Percentiles rank a stretch among this genome's conserved stretches.
These are phyloP conservation scores for Zaprionus obscuricornis DNA, from an alignment of 2,888 invertebrate species.

Conservation along the genomic window DNA sequence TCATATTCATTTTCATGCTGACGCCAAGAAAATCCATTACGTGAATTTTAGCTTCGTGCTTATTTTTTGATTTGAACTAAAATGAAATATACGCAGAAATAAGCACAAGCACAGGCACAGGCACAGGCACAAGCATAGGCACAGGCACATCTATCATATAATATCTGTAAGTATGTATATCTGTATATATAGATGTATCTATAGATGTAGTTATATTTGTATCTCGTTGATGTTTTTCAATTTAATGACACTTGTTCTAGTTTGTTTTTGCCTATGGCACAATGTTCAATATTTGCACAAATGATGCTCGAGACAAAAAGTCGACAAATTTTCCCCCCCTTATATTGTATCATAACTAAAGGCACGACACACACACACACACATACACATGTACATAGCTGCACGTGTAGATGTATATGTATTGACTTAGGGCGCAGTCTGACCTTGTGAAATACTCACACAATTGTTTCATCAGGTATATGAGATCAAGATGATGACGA, in stretches of 20 bases:
- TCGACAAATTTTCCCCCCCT: slow-evolving; percentile 22
- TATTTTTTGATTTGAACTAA: slow-evolving; percentile 9
- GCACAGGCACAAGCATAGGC: neutral
- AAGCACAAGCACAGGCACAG: neutral
- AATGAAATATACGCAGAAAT: slow-evolving; percentile 6
- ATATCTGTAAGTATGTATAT: neutral
- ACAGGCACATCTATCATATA: no score
- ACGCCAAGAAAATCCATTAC: slow-evolving; percentile 58
- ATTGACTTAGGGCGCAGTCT: slow-evolving; percentile 42
- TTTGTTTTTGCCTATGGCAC: slow-evolving; percentile 25
- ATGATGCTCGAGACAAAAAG: slow-evolving; percentile 29
- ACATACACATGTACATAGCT: neutral
- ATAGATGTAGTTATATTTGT: no score
- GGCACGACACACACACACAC: no score
- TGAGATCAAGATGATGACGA: slow-evolving; percentile 15
- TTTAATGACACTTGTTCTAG: slow-evolving; percentile 63
- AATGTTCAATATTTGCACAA: slow-evolving; percentile 56
- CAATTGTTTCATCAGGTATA: slow-evolving; percentile 39
- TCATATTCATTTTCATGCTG: slow-evolving; percentile 48
- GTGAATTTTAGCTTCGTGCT: slow-evolving; percentile 35
- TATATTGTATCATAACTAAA: slow-evolving; percentile 12
- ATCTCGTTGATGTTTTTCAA: slow-evolving; percentile 21
- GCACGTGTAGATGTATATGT: neutral
- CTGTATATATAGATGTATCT: slow-evolving; percentile 8
- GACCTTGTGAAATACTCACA: slow-evolving; percentile 40